Evolutionary conservation across 2,888 invertebrate species (phyloP).

Genomic region (Clunio marinus): DNA sequence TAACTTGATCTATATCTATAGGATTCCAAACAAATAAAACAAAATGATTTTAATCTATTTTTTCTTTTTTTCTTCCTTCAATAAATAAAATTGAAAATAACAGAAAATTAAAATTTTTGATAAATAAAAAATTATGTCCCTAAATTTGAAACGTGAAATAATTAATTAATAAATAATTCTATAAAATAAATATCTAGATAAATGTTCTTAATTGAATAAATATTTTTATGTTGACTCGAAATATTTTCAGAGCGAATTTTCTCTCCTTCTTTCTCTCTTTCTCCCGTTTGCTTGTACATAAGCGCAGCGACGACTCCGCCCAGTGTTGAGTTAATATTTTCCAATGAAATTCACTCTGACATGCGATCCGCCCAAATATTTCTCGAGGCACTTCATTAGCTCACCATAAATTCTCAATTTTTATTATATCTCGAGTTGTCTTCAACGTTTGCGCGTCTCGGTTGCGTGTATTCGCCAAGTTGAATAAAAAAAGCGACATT

Average conservation of each 20-base stretch:
- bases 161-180: background rate
- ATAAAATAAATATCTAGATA: background rate
- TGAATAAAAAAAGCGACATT: background rate
- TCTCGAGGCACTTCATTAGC: background rate
- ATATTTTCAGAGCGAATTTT: too few species aligned
- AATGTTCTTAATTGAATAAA: too few species aligned
- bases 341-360: background rate
- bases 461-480: background rate
- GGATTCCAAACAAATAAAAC: too few species aligned
- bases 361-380: background rate
- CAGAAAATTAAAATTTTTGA: background rate
- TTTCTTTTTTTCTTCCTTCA: background rate
- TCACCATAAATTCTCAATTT: constrained; percentile 16
- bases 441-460: background rate
- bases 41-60: too few species aligned
- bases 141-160: background rate
- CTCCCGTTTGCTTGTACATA: background rate
- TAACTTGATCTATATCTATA: too few species aligned
- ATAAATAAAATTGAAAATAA: background rate
- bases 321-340: background rate
- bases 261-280: too few species aligned
- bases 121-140: background rate
- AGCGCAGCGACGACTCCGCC: background rate
- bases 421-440: constrained; percentile 8
- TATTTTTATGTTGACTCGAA: too few species aligned